These are phyloP conservation scores for Phthorimaea operculella DNA, from an alignment of 1,140 invertebrate species.

Conservation along the genomic window DNA sequence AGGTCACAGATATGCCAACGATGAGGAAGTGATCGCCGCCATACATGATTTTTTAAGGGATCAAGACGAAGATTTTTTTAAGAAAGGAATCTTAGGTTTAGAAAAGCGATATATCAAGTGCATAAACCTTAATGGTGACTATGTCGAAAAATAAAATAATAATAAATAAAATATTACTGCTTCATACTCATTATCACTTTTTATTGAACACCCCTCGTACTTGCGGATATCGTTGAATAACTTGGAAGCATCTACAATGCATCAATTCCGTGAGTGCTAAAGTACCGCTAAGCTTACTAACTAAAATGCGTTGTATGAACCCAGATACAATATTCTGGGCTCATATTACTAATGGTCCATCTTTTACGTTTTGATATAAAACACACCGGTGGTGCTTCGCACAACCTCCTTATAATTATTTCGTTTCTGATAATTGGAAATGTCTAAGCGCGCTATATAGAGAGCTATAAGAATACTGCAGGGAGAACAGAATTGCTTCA, in stretches of 20 bases:
- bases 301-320: conserved; percentile 31
- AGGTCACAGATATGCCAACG: too few relatives aligned
- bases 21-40: too few relatives aligned
- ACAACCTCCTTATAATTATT: conserved; percentile 38
- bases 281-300: conserved; percentile 46
- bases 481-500: too few relatives aligned
- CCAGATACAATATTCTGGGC: conserved; percentile 15
- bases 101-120: too few relatives aligned
- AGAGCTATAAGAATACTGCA: background rate
- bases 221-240: background rate
- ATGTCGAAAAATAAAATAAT: too few relatives aligned
- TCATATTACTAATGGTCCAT: conserved; percentile 45
- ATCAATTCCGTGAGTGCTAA: conserved; percentile 63
- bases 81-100: too few relatives aligned
- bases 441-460: background rate
- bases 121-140: too few relatives aligned
- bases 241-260: conserved; percentile 56
- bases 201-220: too few relatives aligned
- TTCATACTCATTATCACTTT: too few relatives aligned
- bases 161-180: too few relatives aligned
- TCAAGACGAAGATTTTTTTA: too few relatives aligned
- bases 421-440: conserved; percentile 10
- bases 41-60: too few relatives aligned
- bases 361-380: conserved; percentile 61
- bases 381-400: conserved; percentile 32